Evolutionary conservation across 2,113 vertebrate genomes (phyloP), one percentile per base, ranked within the genome.

Genomic region (Acanthisitta chloris): DNA sequence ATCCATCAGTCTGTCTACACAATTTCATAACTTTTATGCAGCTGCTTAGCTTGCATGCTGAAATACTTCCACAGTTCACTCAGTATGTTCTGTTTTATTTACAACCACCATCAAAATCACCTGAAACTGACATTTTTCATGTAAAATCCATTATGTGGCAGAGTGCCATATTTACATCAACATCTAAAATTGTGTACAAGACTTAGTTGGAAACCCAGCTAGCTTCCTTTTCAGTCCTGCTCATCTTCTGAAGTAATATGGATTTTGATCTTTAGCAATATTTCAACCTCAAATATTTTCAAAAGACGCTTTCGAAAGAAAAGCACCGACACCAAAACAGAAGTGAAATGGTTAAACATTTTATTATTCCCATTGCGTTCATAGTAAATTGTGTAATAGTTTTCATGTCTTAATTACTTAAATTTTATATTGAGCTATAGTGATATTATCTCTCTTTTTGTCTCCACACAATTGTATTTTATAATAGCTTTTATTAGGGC

Each of bases 331-430:
- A 61, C 17, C 15, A 45, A 62, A 59, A 17, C 11, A 23, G 92
- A 76, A 62, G 15, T 40, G 70, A 96, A 96, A 92, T 88, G 59
- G 98, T 98, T 98, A 98, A 98, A 82, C 48, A 46, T 96, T 97
- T 98, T 97, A 98, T 97, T 98, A 98, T 98, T 98, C 98, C 93
- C 84, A 71, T 94, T 80, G 91, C 97, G 97, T 98, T 97, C 91
- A 96, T 97, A 96, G 98, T 97, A 98, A 98, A 98, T 98, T 98
- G 98, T 98, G 97, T 98, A 98, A 98, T 98, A 98, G 98, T 98
- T 98, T 98, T 98, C 98, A 98, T 97, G 97, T 98, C 98, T 98
- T 98, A 98, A 98, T 98, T 98, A 98, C 98, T 98, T 98, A 98
- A 98, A 98, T 98, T 98, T 98, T 98, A 98, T 98, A 98, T 98